Conservation (phyloP, 2,113 vertebrate genomes). For the Rutilus rutilus region DNA sequence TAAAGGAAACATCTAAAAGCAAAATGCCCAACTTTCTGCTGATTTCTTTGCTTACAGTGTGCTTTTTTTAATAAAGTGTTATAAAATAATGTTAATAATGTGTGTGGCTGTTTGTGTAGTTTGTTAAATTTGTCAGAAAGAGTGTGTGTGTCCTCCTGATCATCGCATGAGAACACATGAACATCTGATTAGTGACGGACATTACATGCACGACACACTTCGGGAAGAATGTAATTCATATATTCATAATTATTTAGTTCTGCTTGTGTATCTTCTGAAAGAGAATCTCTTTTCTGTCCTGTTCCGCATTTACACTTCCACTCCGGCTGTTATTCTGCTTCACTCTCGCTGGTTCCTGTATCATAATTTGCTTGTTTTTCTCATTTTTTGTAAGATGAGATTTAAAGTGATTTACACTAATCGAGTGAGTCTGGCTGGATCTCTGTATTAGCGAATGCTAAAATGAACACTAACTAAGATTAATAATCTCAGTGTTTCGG, state of each 20-base stretch:
- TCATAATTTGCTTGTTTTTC: background rate
- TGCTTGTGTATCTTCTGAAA: background rate
- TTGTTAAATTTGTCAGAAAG: too few relatives aligned
- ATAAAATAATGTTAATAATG: too few relatives aligned
- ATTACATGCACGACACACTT: background rate
- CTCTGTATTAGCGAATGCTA: too few relatives aligned
- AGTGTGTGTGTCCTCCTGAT: background rate
- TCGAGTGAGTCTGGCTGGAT: too few relatives aligned
- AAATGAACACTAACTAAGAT: too few relatives aligned
- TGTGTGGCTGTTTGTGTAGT: too few relatives aligned
- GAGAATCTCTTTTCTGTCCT: background rate
- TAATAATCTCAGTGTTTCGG: too few relatives aligned
- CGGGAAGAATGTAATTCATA: too few relatives aligned
- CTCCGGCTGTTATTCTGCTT: background rate
- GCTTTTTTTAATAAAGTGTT: too few relatives aligned
- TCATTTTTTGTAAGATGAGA: background rate
- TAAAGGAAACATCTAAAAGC: too few relatives aligned
- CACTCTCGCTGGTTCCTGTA: background rate
- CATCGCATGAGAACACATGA: background rate
- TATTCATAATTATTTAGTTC: background rate
- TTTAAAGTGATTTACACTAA: background rate
- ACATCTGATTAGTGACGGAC: background rate
- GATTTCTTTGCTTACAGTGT: too few relatives aligned
- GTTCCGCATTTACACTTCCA: conserved; percentile 1
- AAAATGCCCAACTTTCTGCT: too few relatives aligned